A percentile compares a stretch with the other conserved stretches of the same genome.
Evolutionary conservation across 1,140 invertebrate species (phyloP).

Genomic region (Zaprionus taronus): DNA sequence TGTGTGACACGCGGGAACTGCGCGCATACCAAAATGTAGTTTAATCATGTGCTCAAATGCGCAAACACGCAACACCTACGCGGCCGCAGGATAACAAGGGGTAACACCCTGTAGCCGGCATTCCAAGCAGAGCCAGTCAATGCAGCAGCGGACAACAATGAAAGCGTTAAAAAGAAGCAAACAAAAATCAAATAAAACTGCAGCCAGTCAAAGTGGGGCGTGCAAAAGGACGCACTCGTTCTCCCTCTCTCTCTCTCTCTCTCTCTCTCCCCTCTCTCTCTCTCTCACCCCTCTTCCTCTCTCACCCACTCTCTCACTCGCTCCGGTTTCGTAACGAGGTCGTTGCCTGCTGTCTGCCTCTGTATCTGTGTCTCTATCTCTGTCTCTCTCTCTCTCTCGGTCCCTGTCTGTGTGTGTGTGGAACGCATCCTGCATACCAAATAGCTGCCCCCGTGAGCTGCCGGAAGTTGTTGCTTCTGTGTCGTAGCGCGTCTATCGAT

Average conservation of each 20-base stretch:
- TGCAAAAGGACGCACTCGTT: conserved; percentile 33
- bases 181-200: conserved; percentile 54
- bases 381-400: conserved; percentile 2
- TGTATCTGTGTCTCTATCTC: conserved; percentile 31
- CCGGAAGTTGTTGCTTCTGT: conserved; percentile 58
- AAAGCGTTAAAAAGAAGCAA: conserved; percentile 17
- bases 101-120: conserved; percentile 10
- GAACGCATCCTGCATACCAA: conserved; percentile 74
- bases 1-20: too few relatives aligned
- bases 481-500: conserved; percentile 50
- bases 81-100: conserved; percentile 36
- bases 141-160: conserved; percentile 23
- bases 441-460: conserved; percentile 43
- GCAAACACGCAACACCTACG: conserved; percentile 78
- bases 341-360: conserved; percentile 55
- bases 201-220: conserved; percentile 47
- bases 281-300: background rate
- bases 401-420: conserved; percentile 37
- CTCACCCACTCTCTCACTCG: conserved; percentile 6
- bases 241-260: background rate
- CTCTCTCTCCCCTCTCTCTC: background rate
- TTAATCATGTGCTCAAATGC: conserved; percentile 80
- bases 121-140: conserved; percentile 8
- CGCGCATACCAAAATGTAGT: conserved; percentile 66
- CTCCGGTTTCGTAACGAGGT: conserved; percentile 78